phyloP scores from a whole-genome alignment of 2,113 vertebrate species.

The Cinclus mexicanus region DNA sequence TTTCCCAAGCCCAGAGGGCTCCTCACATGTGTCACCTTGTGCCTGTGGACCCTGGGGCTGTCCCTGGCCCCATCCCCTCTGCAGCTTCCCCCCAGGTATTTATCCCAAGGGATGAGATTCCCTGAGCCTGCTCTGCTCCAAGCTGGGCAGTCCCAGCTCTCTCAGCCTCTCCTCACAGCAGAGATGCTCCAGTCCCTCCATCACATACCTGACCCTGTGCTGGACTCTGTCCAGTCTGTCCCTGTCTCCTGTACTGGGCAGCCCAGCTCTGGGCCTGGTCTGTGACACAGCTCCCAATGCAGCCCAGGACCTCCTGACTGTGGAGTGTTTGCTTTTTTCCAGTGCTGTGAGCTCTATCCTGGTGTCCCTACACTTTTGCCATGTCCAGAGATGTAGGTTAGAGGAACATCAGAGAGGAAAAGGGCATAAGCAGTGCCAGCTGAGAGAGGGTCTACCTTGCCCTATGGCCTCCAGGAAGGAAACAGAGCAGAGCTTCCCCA shows the following conservation, averaged over 20 bases:
- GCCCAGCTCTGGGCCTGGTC: background rate
- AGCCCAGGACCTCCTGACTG: background rate
- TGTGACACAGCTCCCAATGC: background rate
- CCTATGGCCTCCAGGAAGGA: accelerated
- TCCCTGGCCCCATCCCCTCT: background rate
- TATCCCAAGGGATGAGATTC: background rate
- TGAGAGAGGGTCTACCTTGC: background rate
- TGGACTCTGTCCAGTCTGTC: background rate
- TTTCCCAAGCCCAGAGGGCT: background rate
- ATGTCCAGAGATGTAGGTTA: accelerated
- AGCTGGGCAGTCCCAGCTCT: background rate
- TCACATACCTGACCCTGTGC: background rate
- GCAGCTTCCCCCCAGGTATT: background rate
- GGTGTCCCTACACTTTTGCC: background rate
- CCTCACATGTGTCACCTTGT: background rate
- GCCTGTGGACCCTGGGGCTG: background rate
- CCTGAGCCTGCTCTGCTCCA: background rate
- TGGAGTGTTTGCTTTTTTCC: background rate
- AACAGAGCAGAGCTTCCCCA: background rate
- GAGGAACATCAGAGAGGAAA: background rate
- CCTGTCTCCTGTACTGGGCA: background rate
- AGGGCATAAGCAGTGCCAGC: background rate
- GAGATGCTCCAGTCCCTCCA: background rate
- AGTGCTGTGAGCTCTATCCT: background rate
- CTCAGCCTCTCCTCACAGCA: background rate